Evolutionary conservation across 1,140 invertebrate species (phyloP), one percentile per base, ranked within the genome.

Genomic region (Nasonia giraulti): DNA sequence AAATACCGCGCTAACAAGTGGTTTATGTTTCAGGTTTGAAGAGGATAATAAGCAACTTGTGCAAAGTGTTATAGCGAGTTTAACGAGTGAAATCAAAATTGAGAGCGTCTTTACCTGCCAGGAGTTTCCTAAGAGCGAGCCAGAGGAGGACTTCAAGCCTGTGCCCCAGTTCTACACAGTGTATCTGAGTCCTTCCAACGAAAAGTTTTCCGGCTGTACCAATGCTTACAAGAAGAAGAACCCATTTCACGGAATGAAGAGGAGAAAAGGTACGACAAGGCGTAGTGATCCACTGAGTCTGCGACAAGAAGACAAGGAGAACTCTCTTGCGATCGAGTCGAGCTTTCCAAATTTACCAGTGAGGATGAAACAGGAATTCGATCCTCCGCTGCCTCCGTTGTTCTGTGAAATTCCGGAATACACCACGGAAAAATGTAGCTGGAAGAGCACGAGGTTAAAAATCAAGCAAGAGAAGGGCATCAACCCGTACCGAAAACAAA

Each of bases 21-120:
- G n/a, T 11, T 82, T 82, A 33, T 82, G 37, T 83, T 83, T 78
- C 68, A 83, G 82, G 82, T 83, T 14, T 37, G 66, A 78, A 83
- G 76, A 83, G 82, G 82, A 83, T 55, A 83, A 2, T 17, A 73
- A 81, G 20, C 40, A 50, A n/a, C 20, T 27, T 10, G 23, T 37
- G 27, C 68, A 81, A 66, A 62, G 14, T 50, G 27, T 31, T 31
- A 33, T 78, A 66, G 5, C 27, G 4, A 62, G 27, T 31, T 47
- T 62, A 4, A 78, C 31, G 50, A 78, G 31, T 8, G 50, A 66
- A 5, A 78, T 78, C 17, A 78, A 62, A 66, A 62, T 78, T 2
- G 76, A 62, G 7, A 78, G 31, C 27, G 50, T 62, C 4, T 78
- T 66, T 47, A 78, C 76, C 14, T 78, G 50, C 50, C 12, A 33